These are phyloP conservation scores for Clarias platycephalus DNA, from an alignment of 2,797 vertebrate genomes.

Conservation along the genomic window DNA sequence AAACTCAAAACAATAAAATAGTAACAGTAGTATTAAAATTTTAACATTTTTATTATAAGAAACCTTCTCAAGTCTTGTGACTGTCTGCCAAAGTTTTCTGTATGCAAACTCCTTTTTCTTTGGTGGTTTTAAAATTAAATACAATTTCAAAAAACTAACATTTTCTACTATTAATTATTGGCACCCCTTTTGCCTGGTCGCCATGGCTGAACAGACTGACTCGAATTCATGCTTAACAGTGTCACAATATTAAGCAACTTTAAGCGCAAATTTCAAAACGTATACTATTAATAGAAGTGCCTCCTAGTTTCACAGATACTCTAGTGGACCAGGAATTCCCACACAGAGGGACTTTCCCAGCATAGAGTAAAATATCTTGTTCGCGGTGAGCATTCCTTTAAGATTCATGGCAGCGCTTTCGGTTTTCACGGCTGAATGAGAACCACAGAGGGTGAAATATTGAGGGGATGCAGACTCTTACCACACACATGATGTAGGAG, in stretches of 20 bases:
- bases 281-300: neutral
- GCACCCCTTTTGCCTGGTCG: no score
- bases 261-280: neutral
- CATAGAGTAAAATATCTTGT: neutral
- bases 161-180: neutral
- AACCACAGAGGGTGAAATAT: neutral
- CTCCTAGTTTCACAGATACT: neutral
- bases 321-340: neutral
- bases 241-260: neutral
- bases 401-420: conserved; percentile 12
- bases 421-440: conserved; percentile 16
- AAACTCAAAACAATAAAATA: neutral
- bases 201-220: neutral
- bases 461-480: conserved; percentile 59
- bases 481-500: conserved; percentile 79
- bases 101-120: neutral
- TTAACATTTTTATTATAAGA: neutral
- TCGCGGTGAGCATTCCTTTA: neutral
- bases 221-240: neutral
- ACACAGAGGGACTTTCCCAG: neutral
- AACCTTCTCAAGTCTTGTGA: neutral
- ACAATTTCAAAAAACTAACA: neutral
- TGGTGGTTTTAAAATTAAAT: neutral
- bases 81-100: neutral
- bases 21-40: neutral